Percentiles rank a stretch among this genome's conserved stretches.
Conservation (phyloP, 1,140 invertebrate genomes). For the Laupala kohalensis region DNA sequence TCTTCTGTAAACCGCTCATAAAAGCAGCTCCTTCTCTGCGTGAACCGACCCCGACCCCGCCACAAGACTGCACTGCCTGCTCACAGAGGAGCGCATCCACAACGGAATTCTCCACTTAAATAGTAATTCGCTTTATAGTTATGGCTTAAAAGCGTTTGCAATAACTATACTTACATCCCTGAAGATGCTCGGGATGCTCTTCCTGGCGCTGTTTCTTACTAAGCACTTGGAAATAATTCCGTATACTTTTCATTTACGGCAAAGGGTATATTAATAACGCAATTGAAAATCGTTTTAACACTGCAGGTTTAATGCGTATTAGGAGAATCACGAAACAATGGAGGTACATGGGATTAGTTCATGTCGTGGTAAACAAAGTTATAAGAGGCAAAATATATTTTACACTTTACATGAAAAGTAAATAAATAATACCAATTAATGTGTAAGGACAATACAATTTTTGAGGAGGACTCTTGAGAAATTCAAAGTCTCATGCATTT, state of each 20-base stretch:
- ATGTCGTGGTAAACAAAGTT: no score
- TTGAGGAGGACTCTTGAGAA: no score
- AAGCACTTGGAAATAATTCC: background rate
- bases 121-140: background rate
- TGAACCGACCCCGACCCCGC: background rate
- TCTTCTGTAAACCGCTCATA: background rate
- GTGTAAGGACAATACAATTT: no score
- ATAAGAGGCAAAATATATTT: no score
- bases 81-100: no score
- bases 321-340: background rate
- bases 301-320: no score
- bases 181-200: no score
- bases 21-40: background rate
- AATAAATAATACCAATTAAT: no score
- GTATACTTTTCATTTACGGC: background rate
- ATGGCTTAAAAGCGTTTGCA: background rate
- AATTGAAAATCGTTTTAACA: background rate
- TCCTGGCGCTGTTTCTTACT: background rate
- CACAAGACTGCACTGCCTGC: background rate
- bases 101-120: background rate
- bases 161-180: background rate
- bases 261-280: background rate
- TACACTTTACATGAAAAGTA: no score
- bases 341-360: no score
- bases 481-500: no score